Percentiles rank a stretch among this genome's conserved stretches.
Conservation (phyloP, 2,888 invertebrate species). For the Himalopsyche tibetana region DNA sequence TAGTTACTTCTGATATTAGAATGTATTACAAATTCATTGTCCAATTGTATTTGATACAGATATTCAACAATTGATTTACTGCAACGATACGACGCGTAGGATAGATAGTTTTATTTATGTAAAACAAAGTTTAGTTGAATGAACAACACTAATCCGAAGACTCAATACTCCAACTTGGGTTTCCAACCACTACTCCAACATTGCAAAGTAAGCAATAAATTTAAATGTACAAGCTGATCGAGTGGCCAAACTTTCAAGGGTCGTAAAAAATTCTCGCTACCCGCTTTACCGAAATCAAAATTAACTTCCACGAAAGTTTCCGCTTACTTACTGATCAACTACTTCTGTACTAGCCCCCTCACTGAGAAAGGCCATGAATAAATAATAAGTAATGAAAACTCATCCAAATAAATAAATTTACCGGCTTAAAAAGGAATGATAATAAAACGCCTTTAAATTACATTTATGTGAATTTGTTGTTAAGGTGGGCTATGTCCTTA, state of each 20-base stretch:
- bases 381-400: neutral
- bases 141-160: too few relatives aligned
- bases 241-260: slow-evolving; percentile 12
- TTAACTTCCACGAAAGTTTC: slow-evolving; percentile 10
- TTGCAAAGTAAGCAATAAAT: slow-evolving; percentile 36
- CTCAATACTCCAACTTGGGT: neutral
- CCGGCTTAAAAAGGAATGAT: neutral
- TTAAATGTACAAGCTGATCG: slow-evolving; percentile 31
- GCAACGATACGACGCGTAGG: neutral
- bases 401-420: neutral
- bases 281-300: slow-evolving; percentile 10
- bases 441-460: neutral
- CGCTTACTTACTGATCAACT: slow-evolving; percentile 18
- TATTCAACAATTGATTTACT: neutral
- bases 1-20: too few relatives aligned
- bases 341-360: neutral
- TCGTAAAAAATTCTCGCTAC: slow-evolving; percentile 3
- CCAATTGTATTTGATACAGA: neutral
- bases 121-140: too few relatives aligned
- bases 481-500: too few relatives aligned
- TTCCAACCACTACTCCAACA: neutral
- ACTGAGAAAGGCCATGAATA: neutral
- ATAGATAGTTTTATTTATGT: neutral
- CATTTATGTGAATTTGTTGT: too few relatives aligned
- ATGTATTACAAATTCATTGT: too few relatives aligned